These are phyloP conservation scores for Sebastes matsubarae DNA, from an alignment of 2,797 vertebrate genomes.

Conservation along the genomic window DNA sequence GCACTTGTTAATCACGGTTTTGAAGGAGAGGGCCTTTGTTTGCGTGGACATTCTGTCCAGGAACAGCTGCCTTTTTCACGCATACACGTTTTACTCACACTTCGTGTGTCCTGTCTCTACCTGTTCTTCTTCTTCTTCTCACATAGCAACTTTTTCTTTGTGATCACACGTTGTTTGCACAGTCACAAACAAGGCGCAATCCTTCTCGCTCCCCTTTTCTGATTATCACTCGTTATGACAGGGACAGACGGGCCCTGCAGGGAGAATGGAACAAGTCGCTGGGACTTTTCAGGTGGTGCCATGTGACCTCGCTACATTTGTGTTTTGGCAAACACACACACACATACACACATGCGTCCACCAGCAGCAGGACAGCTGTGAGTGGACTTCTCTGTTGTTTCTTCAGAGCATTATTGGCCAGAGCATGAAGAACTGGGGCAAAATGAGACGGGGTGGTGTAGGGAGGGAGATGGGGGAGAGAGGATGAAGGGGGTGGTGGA, in stretches of 20 bases:
- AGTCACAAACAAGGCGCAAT: slow-evolving; percentile 7
- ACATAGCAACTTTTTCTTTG: slow-evolving; percentile 14
- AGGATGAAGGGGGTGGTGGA: neutral
- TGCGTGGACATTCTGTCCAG: neutral
- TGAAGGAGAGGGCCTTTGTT: neutral
- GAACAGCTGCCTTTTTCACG: neutral
- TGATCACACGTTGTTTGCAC: slow-evolving; percentile 20
- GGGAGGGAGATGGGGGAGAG: neutral
- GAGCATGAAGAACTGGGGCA: slow-evolving; percentile 27
- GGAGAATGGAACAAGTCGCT: slow-evolving; percentile 20
- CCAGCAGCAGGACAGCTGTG: neutral
- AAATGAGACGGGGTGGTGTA: slow-evolving; percentile 20
- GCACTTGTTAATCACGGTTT: neutral
- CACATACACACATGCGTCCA: neutral
- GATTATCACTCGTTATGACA: slow-evolving; percentile 53
- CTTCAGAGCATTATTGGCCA: slow-evolving; percentile 24
- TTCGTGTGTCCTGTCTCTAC: neutral
- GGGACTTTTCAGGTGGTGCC: slow-evolving; percentile 53
- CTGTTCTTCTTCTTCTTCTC: neutral
- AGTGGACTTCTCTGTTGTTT: slow-evolving; percentile 5
- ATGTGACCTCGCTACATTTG: slow-evolving; percentile 22
- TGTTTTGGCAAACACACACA: slow-evolving; percentile 4
- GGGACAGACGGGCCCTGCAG: slow-evolving; percentile 35
- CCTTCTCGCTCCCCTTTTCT: slow-evolving; percentile 10
- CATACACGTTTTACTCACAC: neutral